These are phyloP conservation scores for Nephrotoma appendiculata DNA, from an alignment of 2,888 invertebrate genomes.

Conservation along the genomic window DNA sequence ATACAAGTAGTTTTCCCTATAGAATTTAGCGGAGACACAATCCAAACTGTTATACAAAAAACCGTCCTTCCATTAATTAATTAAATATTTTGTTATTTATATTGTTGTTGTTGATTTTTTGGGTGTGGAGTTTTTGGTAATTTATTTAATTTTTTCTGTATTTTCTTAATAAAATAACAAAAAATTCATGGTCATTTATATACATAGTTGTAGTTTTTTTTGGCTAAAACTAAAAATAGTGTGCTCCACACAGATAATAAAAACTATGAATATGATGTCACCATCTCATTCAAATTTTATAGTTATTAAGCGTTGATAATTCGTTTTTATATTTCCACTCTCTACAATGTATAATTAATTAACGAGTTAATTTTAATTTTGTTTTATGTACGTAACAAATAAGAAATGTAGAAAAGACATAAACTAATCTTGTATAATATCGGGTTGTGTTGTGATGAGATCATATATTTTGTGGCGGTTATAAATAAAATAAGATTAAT, in stretches of 20 bases:
- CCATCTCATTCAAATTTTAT: background rate
- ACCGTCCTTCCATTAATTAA: background rate
- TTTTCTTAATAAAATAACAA: background rate
- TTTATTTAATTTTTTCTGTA: background rate
- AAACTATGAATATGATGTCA: background rate
- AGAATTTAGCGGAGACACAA: background rate
- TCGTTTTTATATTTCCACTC: background rate
- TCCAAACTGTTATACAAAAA: background rate
- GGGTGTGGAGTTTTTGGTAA: background rate
- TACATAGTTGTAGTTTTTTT: background rate
- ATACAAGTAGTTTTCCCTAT: background rate
- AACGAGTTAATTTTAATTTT: background rate
- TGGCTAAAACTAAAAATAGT: background rate
- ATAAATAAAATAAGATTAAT: background rate
- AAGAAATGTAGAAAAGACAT: background rate
- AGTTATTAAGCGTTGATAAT: background rate
- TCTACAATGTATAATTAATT: background rate
- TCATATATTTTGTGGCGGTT: background rate
- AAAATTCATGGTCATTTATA: background rate
- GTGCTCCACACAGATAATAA: background rate
- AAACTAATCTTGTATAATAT: background rate
- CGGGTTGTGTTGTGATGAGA: background rate
- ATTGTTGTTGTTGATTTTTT: background rate
- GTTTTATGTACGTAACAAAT: background rate
- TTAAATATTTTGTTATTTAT: background rate